A percentile compares a stretch with the other conserved stretches of the same genome.
phyloP scores from a whole-genome alignment of 2,113 vertebrate genomes.

The Lampris incognitus region DNA sequence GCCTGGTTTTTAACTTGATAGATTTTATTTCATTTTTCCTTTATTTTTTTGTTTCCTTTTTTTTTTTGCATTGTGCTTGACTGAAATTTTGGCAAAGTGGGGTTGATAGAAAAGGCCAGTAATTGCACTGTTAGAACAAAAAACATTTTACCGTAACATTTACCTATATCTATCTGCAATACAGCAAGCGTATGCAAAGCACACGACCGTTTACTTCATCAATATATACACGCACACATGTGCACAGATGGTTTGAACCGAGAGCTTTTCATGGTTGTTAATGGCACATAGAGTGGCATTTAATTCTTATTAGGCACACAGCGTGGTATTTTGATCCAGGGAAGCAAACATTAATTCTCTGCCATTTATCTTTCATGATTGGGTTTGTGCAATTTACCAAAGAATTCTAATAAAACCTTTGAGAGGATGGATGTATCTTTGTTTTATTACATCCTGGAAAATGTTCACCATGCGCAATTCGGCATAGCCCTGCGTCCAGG shows the following conservation, averaged over 20 bases:
- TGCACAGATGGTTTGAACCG: constrained; percentile 30
- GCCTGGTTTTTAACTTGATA: not conserved
- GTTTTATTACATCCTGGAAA: constrained; percentile 25
- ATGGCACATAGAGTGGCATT: constrained; percentile 50
- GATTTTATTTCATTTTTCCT: not conserved
- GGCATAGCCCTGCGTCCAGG: not conserved
- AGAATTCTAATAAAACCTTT: constrained; percentile 52
- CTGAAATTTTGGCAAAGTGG: not conserved
- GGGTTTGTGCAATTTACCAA: constrained; percentile 24
- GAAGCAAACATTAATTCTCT: constrained; percentile 46
- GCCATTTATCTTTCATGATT: constrained; percentile 48
- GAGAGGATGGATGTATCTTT: constrained; percentile 28
- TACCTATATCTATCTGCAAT: too few species aligned
- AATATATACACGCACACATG: not conserved
- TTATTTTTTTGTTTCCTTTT: not conserved
- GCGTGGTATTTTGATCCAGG: constrained; percentile 43
- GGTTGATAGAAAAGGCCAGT: not conserved
- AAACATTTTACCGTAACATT: too few species aligned
- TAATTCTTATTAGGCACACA: constrained; percentile 52
- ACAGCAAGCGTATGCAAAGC: too few species aligned
- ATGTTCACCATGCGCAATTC: constrained; percentile 8
- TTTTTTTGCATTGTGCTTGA: not conserved
- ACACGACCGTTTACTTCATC: not conserved
- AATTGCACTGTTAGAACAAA: not conserved
- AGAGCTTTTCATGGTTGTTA: constrained; percentile 42